Base-by-base conservation (phyloP, 2,113 vertebrate genomes). In the Corythornis madagascariensis region DNA sequence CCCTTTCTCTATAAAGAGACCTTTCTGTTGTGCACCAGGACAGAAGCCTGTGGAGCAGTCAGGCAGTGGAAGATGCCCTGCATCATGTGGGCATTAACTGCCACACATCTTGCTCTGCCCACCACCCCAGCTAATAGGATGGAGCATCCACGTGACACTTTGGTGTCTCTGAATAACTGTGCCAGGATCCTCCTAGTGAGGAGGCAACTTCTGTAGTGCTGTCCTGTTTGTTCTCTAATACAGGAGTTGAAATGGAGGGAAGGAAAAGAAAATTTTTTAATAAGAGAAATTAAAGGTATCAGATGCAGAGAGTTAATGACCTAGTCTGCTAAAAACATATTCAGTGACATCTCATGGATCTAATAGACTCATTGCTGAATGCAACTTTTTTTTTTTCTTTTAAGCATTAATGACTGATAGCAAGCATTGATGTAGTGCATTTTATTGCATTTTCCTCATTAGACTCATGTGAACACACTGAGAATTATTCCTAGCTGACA, bases 241-340 rank as follows among this genome's bases (percentile, higher is more conserved):
- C 72, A 87, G 72, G 64, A 83, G 17, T 7, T 79, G 59, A 73
- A 47, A 55, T 60, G 33, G 60, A 78, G 28, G 20, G 48, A 7
- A 16, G 10, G 4, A 83, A 64, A 26, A 50, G 11, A 0, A 1
- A 7, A 10, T 38, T 38, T 38, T 38, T 38, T 38, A 38, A 38
- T n/a, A 11, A 73, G 29, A 63, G 31, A 47, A 47, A 26, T 52
- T 7, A 42, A 47, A 86, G 4, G n/a, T 82, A 96, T 96, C 95
- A 96, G 94, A 97, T 97, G 97, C 97, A 97, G 97, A 97, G 97
- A 96, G 97, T 97, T 97, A 96, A 96, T 96, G 93, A 96, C 82
- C 92, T 79, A 77, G 92, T 69, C 45, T 48, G 88, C 94, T 94
- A 89, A 82, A 82, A 66, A 60, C n/a, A 66, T 69, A 59, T 67